Evolutionary conservation across 2,888 invertebrate species (phyloP), one percentile per base, ranked within the genome.

Genomic region (Zygaena filipendulae): DNA sequence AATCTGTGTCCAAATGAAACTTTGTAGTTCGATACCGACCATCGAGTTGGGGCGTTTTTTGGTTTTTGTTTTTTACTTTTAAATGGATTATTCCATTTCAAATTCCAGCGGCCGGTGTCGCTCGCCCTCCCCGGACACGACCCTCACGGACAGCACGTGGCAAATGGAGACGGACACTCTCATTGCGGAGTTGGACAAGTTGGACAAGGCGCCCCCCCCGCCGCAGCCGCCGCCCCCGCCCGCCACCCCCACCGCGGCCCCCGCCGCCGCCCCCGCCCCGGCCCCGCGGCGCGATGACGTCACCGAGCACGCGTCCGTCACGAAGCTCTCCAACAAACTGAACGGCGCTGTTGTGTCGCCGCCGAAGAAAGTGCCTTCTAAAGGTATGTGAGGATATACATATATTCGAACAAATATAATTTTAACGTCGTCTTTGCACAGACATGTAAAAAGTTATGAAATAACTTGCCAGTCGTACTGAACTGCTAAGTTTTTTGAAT

Each of bases 161-260:
- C 53, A 54, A n/a, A 75, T 77, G 75, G 75, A 77, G 11, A 70
- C 64, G 1, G 74, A 75, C 25, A 38, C 49, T 1, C 32, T 56
- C 2, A 24, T 53, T 9, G 37, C 55, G 1, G 52, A 56, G 9
- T 38, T 59, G 13, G 55, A 57, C 8, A 59, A 59, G 22, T 16
- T 45, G 7, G 60, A 62, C 4, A 60, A 53, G 24, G 29, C 28
- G n/a, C 23, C 32, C n/a, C 31, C 39, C 9, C 30, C 40, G 4
- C 23, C n/a, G n/a, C n/a, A n/a, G n/a, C n/a, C n/a, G n/a, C n/a
- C n/a, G 3, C n/a, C 4, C 25, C 19, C n/a, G 5, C 13, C 40
- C 38, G 7, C 43, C 45, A 2, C 38, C 39, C 2, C 11, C 33
- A 4, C 11, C 28, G n/a, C 3, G 12, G 11, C 9, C 23, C 6